Conservation (phyloP, 2,888 invertebrate species). For the Heliconius sara region DNA sequence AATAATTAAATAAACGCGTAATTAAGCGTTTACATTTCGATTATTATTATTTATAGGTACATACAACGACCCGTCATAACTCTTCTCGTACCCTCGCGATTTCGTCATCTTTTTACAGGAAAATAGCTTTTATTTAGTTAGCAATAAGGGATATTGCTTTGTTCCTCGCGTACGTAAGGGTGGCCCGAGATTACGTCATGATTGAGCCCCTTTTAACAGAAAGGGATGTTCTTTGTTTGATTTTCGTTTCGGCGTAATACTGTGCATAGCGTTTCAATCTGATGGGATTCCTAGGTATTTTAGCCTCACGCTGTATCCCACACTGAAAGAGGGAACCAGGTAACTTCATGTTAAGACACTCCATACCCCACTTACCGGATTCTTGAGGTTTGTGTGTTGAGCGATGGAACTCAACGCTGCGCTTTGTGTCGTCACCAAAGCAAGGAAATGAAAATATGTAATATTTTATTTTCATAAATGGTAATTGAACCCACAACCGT, state of each 20-base stretch:
- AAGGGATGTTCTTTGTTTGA: conserved; percentile 62
- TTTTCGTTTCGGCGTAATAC: conserved; percentile 37
- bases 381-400: no score
- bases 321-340: no score
- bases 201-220: conserved; percentile 67
- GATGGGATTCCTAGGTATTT: not conserved
- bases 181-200: conserved; percentile 71
- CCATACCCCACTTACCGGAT: no score
- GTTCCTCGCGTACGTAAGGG: conserved; percentile 56
- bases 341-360: no score
- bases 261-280: not conserved
- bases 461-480: no score
- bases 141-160: conserved; percentile 50
- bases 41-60: conserved; percentile 28
- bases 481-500: no score
- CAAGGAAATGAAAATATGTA: no score
- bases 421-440: no score
- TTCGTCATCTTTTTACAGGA: conserved; percentile 54
- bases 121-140: conserved; percentile 18
- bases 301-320: no score
- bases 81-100: conserved; percentile 54
- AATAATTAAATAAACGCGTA: conserved; percentile 12
- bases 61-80: conserved; percentile 18
- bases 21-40: conserved; percentile 31
- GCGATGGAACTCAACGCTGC: no score